Conservation (phyloP, 2,888 invertebrate species). For the Nowickia ferox region DNA sequence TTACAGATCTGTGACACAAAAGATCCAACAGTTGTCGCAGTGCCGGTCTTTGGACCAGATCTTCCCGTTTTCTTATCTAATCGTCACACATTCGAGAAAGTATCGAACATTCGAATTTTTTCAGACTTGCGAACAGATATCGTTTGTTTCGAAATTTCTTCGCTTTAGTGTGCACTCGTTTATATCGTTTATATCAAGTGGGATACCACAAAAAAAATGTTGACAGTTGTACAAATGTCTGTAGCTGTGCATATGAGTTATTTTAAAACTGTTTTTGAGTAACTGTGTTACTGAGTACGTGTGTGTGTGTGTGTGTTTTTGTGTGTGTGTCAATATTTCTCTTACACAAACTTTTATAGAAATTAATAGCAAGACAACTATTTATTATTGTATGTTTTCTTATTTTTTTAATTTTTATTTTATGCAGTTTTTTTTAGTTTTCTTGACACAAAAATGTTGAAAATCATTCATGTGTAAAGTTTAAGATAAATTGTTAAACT, state of each 20-base stretch:
- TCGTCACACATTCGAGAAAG: too few species aligned
- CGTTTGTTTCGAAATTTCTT: too few species aligned
- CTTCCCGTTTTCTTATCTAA: too few species aligned
- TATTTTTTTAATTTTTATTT: conserved; percentile 6
- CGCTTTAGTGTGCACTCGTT: too few species aligned
- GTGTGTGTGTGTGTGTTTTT: neutral
- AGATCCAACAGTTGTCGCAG: too few species aligned
- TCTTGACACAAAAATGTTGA: conserved; percentile 46
- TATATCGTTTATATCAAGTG: too few species aligned
- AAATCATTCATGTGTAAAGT: conserved; percentile 68
- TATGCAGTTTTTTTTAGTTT: conserved; percentile 21
- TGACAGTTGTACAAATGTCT: conserved; percentile 27
- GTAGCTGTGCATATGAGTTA: neutral
- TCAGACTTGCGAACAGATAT: too few species aligned
- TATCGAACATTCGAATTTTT: too few species aligned
- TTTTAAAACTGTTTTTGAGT: neutral
- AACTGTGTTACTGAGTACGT: neutral
- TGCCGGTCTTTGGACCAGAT: too few species aligned
- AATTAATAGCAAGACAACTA: conserved; percentile 49
- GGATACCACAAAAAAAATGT: conserved; percentile 9
- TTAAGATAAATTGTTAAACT: conserved; percentile 66
- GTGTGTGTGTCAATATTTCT: conserved; percentile 17
- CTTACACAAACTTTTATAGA: conserved; percentile 17
- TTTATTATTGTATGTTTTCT: conserved; percentile 44
- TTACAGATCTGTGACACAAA: too few species aligned